Base-by-base conservation (phyloP, 2,113 vertebrate species). In the Ictalurus furcatus region DNA sequence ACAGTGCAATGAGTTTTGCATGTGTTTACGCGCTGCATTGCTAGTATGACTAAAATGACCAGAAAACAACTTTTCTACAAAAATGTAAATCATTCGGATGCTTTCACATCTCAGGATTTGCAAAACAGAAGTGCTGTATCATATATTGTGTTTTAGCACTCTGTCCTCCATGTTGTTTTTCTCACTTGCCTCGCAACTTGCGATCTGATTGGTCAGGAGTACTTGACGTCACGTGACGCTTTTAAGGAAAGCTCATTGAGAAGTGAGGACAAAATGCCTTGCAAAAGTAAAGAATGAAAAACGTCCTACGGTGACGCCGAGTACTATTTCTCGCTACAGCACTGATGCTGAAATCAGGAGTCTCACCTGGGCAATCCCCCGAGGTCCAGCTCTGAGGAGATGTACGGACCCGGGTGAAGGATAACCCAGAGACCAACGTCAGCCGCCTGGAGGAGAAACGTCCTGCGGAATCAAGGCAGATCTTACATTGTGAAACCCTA, bases 361-460 rank as follows among this genome's bases (percentile, higher is more conserved):
- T 65, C 79, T 34, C 87, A 99, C 98, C 98, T 98, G 28, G 98
- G 98, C 85, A 99, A 92, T 28, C 98, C 98, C 52, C 97, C 97
- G 0, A 99, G 96, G 91, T 99, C 98, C 90, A 98, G 94, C 40
- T 98, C 97, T 0, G 97, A 95, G 90, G 97, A 98, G 93, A 99
- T 96, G 58, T 98, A 99, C 0, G 98, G 98, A 2, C 98, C 98
- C 11, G 97, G 98, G 44, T 97, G 96, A 88, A 99, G 95, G 91
- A 98, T 97, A 87, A 98, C 98, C 97, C 97, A 99, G 63, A 99
- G 92, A 21, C 96, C 97, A 1, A 97, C 73, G 54, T 98, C 96
- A 0, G 94, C 96, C 4, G 98, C 98, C 91, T 96, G 92, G 73
- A 85, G 93, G n/a, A 99, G 93, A 90, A 97, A 99, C n/a, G 95